Evolutionary conservation across 1,140 invertebrate genomes (phyloP).

Genomic region (Lepeophtheirus salmonis): DNA sequence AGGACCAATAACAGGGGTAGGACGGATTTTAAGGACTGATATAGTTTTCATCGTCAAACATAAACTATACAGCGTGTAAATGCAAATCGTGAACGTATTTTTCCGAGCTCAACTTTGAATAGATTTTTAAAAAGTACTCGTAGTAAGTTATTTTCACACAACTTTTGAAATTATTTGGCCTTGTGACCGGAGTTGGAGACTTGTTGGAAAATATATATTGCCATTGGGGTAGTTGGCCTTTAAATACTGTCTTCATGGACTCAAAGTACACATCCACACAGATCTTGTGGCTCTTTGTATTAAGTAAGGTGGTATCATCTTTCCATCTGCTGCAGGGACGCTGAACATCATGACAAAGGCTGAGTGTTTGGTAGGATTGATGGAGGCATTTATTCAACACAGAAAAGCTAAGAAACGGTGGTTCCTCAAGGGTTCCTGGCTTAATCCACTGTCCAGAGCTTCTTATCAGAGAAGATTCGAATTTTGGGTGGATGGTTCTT

Average conservation of each 20-base stretch:
- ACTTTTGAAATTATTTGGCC: background rate
- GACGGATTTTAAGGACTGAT: too few species aligned
- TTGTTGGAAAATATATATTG: background rate
- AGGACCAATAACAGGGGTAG: too few species aligned
- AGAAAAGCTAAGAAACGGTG: background rate
- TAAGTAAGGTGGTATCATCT: background rate
- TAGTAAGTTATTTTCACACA: too few species aligned
- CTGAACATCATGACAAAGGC: background rate
- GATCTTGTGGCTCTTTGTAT: background rate
- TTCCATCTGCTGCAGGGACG: background rate
- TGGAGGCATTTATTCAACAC: too few species aligned
- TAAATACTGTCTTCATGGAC: background rate
- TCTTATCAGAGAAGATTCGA: background rate
- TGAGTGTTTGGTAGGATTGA: background rate
- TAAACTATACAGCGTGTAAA: too few species aligned
- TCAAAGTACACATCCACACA: background rate
- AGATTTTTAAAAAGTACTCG: too few species aligned
- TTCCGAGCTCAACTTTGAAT: too few species aligned
- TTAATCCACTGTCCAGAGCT: background rate
- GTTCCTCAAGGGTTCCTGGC: background rate
- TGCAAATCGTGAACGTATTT: too few species aligned
- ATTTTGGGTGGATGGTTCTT: background rate
- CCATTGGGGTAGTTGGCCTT: background rate
- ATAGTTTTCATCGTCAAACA: too few species aligned
- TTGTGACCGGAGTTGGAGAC: background rate